These are phyloP conservation scores for Cantharis flavilabris DNA, from an alignment of 2,888 invertebrate genomes.

Conservation along the genomic window DNA sequence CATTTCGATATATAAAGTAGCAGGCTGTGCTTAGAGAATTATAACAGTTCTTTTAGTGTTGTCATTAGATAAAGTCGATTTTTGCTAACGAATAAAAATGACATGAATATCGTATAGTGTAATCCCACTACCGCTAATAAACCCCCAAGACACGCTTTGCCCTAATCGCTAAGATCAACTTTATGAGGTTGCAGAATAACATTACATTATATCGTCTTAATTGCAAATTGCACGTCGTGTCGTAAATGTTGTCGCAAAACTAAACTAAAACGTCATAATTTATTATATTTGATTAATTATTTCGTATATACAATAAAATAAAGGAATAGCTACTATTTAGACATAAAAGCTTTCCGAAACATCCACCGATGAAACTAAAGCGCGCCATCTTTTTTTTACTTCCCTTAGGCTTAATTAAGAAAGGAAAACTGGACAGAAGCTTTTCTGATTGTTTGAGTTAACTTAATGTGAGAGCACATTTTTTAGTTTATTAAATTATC, in stretches of 20 bases:
- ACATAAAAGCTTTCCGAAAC: not conserved
- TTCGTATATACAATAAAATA: not conserved
- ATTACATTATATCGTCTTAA: constrained; percentile 26
- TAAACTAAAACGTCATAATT: not conserved
- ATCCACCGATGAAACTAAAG: not conserved
- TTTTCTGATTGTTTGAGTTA: not conserved
- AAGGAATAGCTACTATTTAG: not conserved
- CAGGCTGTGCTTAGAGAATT: not conserved
- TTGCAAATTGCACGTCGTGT: constrained; percentile 17
- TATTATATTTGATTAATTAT: not conserved
- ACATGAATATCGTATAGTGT: constrained; percentile 20
- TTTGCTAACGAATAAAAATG: constrained; percentile 33
- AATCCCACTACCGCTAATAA: constrained; percentile 20
- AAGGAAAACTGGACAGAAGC: not conserved
- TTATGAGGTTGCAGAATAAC: constrained; percentile 22
- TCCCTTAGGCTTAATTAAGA: not conserved
- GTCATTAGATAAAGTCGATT: constrained; percentile 9
- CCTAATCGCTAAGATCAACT: constrained; percentile 28
- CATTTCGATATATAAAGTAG: not conserved
- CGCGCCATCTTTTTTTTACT: not conserved
- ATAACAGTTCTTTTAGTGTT: not conserved
- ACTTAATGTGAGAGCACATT: not conserved
- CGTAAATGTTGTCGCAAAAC: not conserved
- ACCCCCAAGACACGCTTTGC: constrained; percentile 23
- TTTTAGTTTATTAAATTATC: not conserved